Evolutionary conservation across 1,140 invertebrate genomes (phyloP).

Genomic region (Meloidogyne floridensis): DNA sequence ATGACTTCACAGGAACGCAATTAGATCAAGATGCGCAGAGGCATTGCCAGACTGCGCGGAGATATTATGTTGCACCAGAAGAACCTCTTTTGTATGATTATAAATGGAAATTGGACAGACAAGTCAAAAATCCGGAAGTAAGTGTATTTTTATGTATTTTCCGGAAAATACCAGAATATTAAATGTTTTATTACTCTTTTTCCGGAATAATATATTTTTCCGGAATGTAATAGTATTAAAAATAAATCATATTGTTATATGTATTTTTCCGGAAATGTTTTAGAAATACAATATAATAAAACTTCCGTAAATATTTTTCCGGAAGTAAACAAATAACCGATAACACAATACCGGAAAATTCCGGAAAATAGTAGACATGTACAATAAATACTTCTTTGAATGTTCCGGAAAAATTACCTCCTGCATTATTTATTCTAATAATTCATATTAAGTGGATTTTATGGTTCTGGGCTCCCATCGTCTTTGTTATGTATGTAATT

Average conservation of each 20-base stretch:
- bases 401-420: not conserved
- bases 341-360: no score
- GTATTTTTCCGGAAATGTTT: not conserved
- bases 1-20: constrained; percentile 30
- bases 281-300: not conserved
- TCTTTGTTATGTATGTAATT: constrained; percentile 42
- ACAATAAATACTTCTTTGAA: not conserved
- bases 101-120: constrained; percentile 31
- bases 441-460: constrained; percentile 38
- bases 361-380: not conserved
- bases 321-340: no score
- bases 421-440: not conserved
- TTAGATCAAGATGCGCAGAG: constrained; percentile 40
- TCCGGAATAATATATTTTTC: no score
- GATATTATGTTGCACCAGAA: constrained; percentile 38
- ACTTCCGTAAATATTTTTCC: not conserved
- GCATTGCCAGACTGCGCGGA: constrained; percentile 39
- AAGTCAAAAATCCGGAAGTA: constrained; percentile 44
- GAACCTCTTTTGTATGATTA: constrained; percentile 43
- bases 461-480: constrained; percentile 43
- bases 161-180: no score
- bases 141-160: not conserved
- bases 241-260: no score
- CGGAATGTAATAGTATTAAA: no score
- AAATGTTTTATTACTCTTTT: no score